Evolutionary conservation across 2,797 vertebrate genomes (phyloP).

Genomic region (Malurus leucopterus): DNA sequence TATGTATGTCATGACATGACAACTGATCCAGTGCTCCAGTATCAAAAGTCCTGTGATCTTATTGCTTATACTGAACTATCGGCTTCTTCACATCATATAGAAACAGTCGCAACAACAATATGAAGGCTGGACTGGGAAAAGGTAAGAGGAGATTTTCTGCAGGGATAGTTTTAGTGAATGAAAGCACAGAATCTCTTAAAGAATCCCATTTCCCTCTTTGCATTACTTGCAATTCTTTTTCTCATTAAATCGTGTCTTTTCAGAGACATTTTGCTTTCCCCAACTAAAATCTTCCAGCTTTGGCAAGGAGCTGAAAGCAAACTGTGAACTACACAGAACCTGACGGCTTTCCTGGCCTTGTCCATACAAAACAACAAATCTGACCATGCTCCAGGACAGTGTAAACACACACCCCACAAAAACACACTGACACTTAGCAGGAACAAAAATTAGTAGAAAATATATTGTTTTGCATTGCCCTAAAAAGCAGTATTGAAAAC

Average conservation of each 20-base stretch:
- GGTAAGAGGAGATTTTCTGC: background rate
- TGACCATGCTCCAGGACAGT: background rate
- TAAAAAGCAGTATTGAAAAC: background rate
- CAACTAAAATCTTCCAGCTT: background rate
- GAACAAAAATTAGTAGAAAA: background rate
- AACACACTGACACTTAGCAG: background rate
- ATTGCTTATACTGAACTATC: background rate
- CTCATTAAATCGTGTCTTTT: slow-evolving; percentile 1
- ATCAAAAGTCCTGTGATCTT: slow-evolving; percentile 27
- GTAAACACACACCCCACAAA: background rate
- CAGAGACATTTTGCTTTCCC: background rate
- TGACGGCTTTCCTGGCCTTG: background rate
- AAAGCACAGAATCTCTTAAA: background rate
- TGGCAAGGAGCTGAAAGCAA: background rate
- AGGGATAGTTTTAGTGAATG: background rate
- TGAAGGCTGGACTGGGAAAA: background rate
- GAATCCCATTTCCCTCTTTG: background rate
- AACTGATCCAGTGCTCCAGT: slow-evolving; percentile 27
- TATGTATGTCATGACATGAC: slow-evolving; percentile 43
- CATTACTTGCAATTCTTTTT: slow-evolving; percentile 8
- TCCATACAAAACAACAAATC: background rate
- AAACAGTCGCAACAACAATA: background rate
- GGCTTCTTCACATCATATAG: background rate
- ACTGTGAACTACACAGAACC: background rate
- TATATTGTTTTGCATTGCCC: background rate